phyloP scores from a whole-genome alignment of 2,113 vertebrate species.

The Asarcornis scutulata region DNA sequence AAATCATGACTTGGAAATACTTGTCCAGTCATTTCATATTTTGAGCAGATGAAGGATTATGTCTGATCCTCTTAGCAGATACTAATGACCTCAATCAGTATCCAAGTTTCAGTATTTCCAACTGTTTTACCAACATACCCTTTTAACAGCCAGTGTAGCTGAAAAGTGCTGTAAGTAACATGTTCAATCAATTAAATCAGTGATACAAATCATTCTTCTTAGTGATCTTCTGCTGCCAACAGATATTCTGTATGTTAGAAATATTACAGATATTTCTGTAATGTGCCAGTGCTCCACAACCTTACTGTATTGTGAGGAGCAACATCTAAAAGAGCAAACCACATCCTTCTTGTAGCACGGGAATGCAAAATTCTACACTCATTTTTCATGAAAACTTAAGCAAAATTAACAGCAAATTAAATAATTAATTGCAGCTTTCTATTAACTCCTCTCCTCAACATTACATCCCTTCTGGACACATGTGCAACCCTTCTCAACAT shows the following conservation, averaged over 20 bases:
- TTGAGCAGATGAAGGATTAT: background rate
- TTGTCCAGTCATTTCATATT: background rate
- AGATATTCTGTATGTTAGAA: background rate
- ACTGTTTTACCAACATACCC: background rate
- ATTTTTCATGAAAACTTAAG: background rate
- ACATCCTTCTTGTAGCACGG: background rate
- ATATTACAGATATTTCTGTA: background rate
- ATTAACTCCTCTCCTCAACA: background rate
- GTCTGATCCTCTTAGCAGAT: background rate
- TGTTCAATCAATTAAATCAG: background rate
- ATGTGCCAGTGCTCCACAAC: background rate
- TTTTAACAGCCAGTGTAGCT: background rate
- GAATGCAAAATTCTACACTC: background rate
- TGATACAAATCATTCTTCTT: background rate
- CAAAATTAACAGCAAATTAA: background rate
- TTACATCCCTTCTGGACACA: fast-evolving
- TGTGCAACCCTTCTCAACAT: fast-evolving
- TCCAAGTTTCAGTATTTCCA: background rate
- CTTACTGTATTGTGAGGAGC: background rate
- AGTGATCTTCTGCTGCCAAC: background rate
- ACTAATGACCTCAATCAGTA: background rate
- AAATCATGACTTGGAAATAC: background rate
- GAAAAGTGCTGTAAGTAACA: background rate
- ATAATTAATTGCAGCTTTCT: background rate
- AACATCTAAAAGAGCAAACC: background rate